phyloP scores from a whole-genome alignment of 2,797 vertebrate genomes.

The Novumbra hubbsi region DNA sequence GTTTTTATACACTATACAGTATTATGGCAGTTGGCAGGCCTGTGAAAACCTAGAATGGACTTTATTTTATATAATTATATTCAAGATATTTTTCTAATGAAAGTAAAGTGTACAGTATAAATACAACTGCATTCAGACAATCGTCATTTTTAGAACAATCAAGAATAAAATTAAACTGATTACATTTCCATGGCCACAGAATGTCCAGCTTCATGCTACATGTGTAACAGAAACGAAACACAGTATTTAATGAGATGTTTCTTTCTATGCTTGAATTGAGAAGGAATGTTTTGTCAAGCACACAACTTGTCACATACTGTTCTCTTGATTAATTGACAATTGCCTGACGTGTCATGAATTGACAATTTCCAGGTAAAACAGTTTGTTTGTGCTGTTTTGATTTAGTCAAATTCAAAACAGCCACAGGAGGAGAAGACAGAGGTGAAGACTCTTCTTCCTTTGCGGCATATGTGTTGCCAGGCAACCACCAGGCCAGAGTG shows the following conservation, averaged over 20 bases:
- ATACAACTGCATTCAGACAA: conserved; percentile 26
- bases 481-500: conserved; percentile 49
- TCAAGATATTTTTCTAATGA: conserved; percentile 17
- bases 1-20: background rate
- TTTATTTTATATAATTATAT: conserved; percentile 7
- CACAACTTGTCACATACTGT: background rate
- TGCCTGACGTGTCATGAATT: background rate
- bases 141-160: conserved; percentile 1
- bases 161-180: background rate
- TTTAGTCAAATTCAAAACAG: conserved; percentile 16
- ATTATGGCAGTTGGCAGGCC: background rate
- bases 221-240: background rate
- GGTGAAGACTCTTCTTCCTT: conserved; percentile 40
- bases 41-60: background rate
- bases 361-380: background rate
- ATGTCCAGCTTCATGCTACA: background rate
- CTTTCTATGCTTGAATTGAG: background rate
- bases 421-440: conserved; percentile 30
- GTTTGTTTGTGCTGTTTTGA: conserved; percentile 8
- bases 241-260: conserved; percentile 3
- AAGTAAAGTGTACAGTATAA: background rate
- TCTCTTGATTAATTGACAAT: background rate
- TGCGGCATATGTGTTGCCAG: conserved; percentile 53
- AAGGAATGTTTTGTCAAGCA: conserved; percentile 21
- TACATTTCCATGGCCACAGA: background rate